A percentile compares a stretch with the other conserved stretches of the same genome.
Conservation (phyloP, 2,797 vertebrate species). For the Darevskia mixta region DNA sequence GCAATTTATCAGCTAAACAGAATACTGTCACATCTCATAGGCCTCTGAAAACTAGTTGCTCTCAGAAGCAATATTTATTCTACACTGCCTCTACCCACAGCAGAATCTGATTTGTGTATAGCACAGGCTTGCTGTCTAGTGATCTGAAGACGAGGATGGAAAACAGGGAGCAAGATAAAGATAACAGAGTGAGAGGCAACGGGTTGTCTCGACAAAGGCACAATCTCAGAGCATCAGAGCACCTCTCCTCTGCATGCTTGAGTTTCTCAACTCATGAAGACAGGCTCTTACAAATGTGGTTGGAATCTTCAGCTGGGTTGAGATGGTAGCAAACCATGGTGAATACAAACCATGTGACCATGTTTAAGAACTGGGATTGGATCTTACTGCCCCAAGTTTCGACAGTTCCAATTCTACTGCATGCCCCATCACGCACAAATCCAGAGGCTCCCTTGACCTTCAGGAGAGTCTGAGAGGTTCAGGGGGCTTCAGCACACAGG, state of each 20-base stretch:
- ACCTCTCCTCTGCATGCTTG: not conserved
- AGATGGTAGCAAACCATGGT: not conserved
- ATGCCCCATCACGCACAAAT: not conserved
- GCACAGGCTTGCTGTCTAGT: not conserved
- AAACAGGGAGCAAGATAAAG: conserved; percentile 35
- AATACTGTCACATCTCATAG: conserved; percentile 74
- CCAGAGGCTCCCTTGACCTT: not conserved
- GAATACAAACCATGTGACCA: not conserved
- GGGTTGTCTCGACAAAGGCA: accelerated
- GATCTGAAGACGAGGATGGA: not conserved
- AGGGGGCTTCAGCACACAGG: not conserved
- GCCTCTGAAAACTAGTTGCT: conserved; percentile 56
- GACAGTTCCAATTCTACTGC: not conserved
- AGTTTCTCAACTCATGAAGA: not conserved
- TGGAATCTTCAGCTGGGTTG: not conserved
- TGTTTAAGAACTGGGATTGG: not conserved
- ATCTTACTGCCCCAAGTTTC: not conserved
- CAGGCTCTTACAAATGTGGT: not conserved
- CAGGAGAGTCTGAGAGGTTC: not conserved
- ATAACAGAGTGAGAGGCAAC: not conserved
- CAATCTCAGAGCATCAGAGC: accelerated
- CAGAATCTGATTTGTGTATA: conserved; percentile 21
- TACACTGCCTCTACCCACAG: not conserved
- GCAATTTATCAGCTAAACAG: conserved; percentile 78
- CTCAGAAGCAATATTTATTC: conserved; percentile 59